phyloP scores from a whole-genome alignment of 2,888 invertebrate genomes.

The Polymixis lichenea region DNA sequence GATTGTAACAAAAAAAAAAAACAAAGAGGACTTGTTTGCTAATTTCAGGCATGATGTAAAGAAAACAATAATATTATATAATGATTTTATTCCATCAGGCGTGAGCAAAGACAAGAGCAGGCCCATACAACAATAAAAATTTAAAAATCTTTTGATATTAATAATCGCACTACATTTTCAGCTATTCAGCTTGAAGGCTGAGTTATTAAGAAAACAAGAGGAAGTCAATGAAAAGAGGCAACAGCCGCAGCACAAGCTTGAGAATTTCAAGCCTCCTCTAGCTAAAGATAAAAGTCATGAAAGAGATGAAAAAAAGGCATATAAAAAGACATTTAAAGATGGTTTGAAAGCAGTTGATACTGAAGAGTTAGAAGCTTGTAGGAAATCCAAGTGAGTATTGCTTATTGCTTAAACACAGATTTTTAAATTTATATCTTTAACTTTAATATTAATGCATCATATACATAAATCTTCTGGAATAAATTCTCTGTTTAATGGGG shows the following conservation, averaged over 20 bases:
- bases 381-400: slow-evolving; percentile 81
- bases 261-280: slow-evolving; percentile 86
- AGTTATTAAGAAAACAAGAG: slow-evolving; percentile 96
- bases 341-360: slow-evolving; percentile 81
- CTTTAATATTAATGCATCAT: too few relatives aligned
- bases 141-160: neutral
- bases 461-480: too few relatives aligned
- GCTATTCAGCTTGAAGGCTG: slow-evolving; percentile 96
- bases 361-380: slow-evolving; percentile 87
- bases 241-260: slow-evolving; percentile 88
- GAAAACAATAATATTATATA: neutral
- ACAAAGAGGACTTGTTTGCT: neutral
- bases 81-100: too few relatives aligned
- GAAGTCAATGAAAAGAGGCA: slow-evolving; percentile 93
- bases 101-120: too few relatives aligned
- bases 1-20: too few relatives aligned
- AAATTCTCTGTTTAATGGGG: too few relatives aligned
- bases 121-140: too few relatives aligned
- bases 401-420: too few relatives aligned
- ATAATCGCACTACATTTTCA: slow-evolving; percentile 66
- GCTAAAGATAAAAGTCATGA: slow-evolving; percentile 82
- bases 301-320: slow-evolving; percentile 76
- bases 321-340: slow-evolving; percentile 80
- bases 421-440: too few relatives aligned
- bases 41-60: neutral